Percentiles rank a stretch among this genome's conserved stretches.
phyloP scores from a whole-genome alignment of 2,797 vertebrate species.

The Cryptoprocta ferox region DNA sequence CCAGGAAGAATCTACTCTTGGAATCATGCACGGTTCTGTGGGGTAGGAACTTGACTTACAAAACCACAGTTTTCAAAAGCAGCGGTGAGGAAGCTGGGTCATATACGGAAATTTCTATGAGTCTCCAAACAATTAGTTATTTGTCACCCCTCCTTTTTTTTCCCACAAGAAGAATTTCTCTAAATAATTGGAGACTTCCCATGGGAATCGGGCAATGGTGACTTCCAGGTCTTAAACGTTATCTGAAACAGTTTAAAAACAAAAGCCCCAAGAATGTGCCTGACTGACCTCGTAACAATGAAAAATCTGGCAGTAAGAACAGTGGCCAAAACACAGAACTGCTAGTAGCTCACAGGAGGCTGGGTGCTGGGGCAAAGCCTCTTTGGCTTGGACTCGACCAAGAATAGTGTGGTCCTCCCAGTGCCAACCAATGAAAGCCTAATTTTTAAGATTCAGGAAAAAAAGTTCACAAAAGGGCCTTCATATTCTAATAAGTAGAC shows the following conservation, averaged over 20 bases:
- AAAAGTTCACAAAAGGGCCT: background rate
- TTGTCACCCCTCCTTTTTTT: constrained; percentile 55
- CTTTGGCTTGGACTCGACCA: background rate
- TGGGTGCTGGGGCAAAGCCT: fast-evolving
- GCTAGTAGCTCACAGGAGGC: background rate
- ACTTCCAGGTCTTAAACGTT: constrained; percentile 76
- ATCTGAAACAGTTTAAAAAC: constrained; percentile 65
- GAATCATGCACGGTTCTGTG: background rate
- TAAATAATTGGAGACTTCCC: constrained; percentile 77
- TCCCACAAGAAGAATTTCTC: constrained; percentile 79
- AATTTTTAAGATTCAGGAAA: background rate
- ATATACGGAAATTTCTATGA: constrained; percentile 21
- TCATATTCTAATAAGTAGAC: background rate
- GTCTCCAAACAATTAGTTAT: constrained; percentile 73
- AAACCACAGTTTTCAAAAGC: constrained; percentile 6
- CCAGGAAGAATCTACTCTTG: background rate
- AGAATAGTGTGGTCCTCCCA: background rate
- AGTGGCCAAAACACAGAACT: background rate
- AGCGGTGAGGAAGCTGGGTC: constrained; percentile 48
- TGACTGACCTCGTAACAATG: constrained; percentile 38
- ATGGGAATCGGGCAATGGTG: constrained; percentile 66
- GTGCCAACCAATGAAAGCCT: background rate
- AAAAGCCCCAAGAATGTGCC: constrained; percentile 66
- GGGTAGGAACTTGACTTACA: constrained; percentile 11
- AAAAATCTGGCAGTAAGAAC: background rate